Percentiles rank a stretch among this genome's conserved stretches.
Conservation (phyloP, 2,888 invertebrate species). For the Clistopyga incitator region DNA sequence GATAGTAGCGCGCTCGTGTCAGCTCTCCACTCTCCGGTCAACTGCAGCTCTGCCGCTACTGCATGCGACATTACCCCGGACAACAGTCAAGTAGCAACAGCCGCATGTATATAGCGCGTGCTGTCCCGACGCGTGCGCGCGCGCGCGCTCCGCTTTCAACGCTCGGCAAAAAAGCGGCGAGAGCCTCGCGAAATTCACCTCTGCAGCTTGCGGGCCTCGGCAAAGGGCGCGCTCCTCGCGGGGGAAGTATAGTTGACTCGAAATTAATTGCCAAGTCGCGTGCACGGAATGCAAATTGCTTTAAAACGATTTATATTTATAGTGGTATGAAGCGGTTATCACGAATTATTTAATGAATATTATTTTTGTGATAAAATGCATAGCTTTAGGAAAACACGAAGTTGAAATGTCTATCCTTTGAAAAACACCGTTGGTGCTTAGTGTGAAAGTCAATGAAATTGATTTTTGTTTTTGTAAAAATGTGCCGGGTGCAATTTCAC, state of each 20-base stretch:
- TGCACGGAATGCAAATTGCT: neutral
- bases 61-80: constrained; percentile 49
- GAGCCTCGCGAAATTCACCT: neutral
- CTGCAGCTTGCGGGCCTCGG: neutral
- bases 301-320: neutral
- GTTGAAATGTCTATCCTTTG: too few relatives aligned
- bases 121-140: constrained; percentile 5
- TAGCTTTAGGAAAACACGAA: too few relatives aligned
- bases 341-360: too few relatives aligned
- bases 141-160: neutral
- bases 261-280: neutral
- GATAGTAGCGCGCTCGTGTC: neutral
- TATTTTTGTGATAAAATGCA: too few relatives aligned
- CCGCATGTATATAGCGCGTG: constrained; percentile 8
- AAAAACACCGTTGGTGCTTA: too few relatives aligned
- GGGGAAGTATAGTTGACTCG: neutral
- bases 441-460: too few relatives aligned
- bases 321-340: neutral
- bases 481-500: too few relatives aligned
- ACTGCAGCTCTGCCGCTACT: constrained; percentile 15
- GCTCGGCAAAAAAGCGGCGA: neutral
- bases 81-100: constrained; percentile 21
- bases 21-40: neutral
- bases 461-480: too few relatives aligned
- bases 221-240: neutral